Percentiles rank a stretch among this genome's conserved stretches.
These are phyloP conservation scores for Pyrochroa serraticornis DNA, from an alignment of 2,888 invertebrate genomes.

Conservation along the genomic window DNA sequence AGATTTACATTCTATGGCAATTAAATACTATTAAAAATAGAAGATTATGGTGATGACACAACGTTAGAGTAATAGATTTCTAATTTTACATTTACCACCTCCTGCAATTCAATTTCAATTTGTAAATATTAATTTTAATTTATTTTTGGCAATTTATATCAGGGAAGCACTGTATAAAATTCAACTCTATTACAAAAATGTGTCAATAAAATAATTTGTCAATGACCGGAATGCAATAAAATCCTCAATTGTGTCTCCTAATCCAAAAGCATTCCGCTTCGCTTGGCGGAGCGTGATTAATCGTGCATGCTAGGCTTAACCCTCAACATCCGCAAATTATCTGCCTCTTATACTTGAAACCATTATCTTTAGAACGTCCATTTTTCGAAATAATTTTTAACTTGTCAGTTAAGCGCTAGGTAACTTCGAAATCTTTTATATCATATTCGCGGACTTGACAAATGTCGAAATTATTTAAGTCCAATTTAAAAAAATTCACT, in stretches of 20 bases:
- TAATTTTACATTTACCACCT: background rate
- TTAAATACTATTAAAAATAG: background rate
- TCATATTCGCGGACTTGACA: too few species aligned
- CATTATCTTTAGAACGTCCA: too few species aligned
- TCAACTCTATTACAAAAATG: constrained; percentile 22
- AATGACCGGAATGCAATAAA: constrained; percentile 44
- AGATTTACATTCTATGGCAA: constrained; percentile 4
- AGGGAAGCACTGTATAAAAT: too few species aligned
- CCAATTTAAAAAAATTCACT: constrained; percentile 19
- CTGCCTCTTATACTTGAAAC: background rate
- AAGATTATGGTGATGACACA: background rate
- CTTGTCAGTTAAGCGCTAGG: too few species aligned
- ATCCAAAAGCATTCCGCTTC: constrained; percentile 45
- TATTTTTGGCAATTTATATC: too few species aligned
- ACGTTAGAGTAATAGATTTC: background rate
- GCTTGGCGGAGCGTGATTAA: constrained; percentile 48
- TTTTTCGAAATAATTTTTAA: too few species aligned
- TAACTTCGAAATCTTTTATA: too few species aligned
- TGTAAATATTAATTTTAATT: too few species aligned
- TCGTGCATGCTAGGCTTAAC: constrained; percentile 47
- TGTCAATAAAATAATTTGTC: constrained; percentile 46
- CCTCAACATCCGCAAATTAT: constrained; percentile 38
- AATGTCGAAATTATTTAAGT: constrained; percentile 16
- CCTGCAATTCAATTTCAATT: too few species aligned
- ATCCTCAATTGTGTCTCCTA: constrained; percentile 47